Evolutionary conservation across 53 echinoderm and acorn worm species (phyloP).

Genomic region (Holothuria leucospilota): DNA sequence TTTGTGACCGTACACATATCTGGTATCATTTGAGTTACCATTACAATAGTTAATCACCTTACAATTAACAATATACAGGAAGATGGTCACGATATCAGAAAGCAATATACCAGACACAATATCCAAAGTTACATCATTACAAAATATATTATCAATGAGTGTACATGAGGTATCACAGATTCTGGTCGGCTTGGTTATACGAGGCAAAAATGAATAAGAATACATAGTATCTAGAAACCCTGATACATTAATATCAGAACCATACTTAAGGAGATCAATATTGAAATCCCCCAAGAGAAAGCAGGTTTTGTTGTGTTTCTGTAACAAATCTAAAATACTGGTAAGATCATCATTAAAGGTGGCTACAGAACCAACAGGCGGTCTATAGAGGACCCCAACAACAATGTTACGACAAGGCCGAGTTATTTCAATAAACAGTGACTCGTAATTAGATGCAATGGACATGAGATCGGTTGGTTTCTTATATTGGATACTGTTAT

Average conservation of each 20-base stretch:
- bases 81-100: conserved; percentile 17
- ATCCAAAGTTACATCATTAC: background rate
- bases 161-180: background rate
- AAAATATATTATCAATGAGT: background rate
- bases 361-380: no score
- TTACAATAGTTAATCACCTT: no score
- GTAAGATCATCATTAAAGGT: background rate
- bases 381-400: background rate
- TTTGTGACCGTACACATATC: background rate
- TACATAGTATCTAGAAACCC: background rate
- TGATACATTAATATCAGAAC: background rate
- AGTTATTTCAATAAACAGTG: conserved; percentile 7
- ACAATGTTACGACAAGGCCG: background rate
- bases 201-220: background rate
- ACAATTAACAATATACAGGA: background rate
- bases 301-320: background rate
- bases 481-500: background rate
- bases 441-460: background rate
- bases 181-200: background rate
- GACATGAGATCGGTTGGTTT: no score
- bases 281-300: conserved; percentile 8
- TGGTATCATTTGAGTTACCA: no score
- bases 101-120: background rate
- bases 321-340: background rate
- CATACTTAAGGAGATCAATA: conserved; percentile 8